These are phyloP conservation scores for Oophaga sylvatica DNA, from an alignment of 2,797 vertebrate species.

Conservation along the genomic window DNA sequence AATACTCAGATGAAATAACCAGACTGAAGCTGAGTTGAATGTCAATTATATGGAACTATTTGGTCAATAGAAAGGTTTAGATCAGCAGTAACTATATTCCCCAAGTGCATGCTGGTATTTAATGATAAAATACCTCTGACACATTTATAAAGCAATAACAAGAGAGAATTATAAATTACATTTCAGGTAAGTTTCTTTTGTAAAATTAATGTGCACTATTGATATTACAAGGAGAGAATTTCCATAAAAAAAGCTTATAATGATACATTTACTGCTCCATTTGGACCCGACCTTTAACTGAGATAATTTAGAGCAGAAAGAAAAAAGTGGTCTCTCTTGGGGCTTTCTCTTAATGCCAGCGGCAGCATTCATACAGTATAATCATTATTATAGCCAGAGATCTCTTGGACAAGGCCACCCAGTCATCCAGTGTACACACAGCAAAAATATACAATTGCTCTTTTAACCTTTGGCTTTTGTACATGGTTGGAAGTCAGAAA, in stretches of 20 bases:
- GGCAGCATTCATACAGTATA: slow-evolving; percentile 44
- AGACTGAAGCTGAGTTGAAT: not conserved
- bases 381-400: slow-evolving; percentile 38
- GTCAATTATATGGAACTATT: not conserved
- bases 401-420: slow-evolving; percentile 41
- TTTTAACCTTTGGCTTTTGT: slow-evolving; percentile 30
- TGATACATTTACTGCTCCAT: slow-evolving; percentile 30
- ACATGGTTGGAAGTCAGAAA: slow-evolving; percentile 4
- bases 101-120: slow-evolving; percentile 1
- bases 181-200: slow-evolving; percentile 25
- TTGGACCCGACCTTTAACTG: slow-evolving; percentile 45
- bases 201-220: slow-evolving; percentile 14
- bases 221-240: slow-evolving; percentile 12
- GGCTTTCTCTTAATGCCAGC: slow-evolving; percentile 31
- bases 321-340: slow-evolving; percentile 23
- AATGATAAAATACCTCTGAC: slow-evolving; percentile 27
- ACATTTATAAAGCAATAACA: slow-evolving; percentile 17
- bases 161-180: slow-evolving; percentile 21
- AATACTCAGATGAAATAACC: not conserved
- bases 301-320: slow-evolving; percentile 40
- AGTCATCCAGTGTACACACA: slow-evolving; percentile 30
- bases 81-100: slow-evolving; percentile 5
- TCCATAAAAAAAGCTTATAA: slow-evolving; percentile 33
- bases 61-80: slow-evolving; percentile 6
- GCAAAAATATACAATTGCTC: slow-evolving; percentile 38